Percentiles rank a stretch among this genome's conserved stretches.
These are phyloP conservation scores for Argynnis bischoffii DNA, from an alignment of 2,888 invertebrate genomes.

Conservation along the genomic window DNA sequence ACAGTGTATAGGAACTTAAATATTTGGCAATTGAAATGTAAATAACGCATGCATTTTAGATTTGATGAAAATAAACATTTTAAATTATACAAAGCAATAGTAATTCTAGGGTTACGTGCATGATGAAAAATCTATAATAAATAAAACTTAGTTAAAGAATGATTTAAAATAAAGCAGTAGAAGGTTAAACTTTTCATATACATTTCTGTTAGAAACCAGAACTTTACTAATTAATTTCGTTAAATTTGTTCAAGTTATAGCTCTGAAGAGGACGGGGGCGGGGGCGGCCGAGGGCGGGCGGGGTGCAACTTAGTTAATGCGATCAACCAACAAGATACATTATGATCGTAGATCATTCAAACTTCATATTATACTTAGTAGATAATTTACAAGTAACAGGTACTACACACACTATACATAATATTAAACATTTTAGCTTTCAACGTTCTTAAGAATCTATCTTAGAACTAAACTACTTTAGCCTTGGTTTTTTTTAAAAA, in stretches of 20 bases:
- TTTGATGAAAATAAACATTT: no score
- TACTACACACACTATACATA: neutral
- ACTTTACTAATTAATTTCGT: slow-evolving; percentile 13
- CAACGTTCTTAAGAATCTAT: no score
- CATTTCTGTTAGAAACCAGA: slow-evolving; percentile 2
- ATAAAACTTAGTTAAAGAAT: neutral
- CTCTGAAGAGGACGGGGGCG: neutral
- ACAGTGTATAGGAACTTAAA: no score
- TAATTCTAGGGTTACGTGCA: no score
- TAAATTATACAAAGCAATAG: no score
- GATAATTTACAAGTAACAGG: neutral
- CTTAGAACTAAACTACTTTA: neutral
- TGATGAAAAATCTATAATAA: neutral
- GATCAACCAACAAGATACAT: neutral
- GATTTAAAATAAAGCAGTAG: neutral
- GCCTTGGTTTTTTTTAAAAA: neutral
- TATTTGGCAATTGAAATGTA: no score
- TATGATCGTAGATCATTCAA: slow-evolving; percentile 1
- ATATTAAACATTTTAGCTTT: neutral
- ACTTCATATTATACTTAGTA: neutral
- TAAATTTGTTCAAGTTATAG: neutral
- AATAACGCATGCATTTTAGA: no score
- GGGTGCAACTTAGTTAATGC: neutral
- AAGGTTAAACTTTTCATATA: slow-evolving; percentile 7
- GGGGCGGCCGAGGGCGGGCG: neutral